Conservation (phyloP, 1,140 invertebrate species). For the Adelges cooleyi region DNA sequence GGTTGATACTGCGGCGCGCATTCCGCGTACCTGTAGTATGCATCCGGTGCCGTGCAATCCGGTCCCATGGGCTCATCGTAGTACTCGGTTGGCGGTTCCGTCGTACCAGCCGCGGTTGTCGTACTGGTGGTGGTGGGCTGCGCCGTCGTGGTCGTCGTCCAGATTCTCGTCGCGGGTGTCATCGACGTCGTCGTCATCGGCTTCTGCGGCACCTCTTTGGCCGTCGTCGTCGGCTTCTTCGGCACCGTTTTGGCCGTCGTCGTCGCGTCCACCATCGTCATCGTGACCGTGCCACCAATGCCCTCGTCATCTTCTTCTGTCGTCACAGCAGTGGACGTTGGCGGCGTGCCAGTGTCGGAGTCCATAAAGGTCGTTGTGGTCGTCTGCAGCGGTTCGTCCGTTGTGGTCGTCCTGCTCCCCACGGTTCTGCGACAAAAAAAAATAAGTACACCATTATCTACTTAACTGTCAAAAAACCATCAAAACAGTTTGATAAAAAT, state of each 20-base stretch:
- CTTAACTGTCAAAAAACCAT: too few relatives aligned
- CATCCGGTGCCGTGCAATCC: not conserved
- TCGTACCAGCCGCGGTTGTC: too few relatives aligned
- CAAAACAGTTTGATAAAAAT: too few relatives aligned
- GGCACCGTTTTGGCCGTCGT: not conserved
- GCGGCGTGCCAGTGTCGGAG: not conserved
- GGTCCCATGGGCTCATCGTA: not conserved
- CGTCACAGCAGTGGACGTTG: not conserved
- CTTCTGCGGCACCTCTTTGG: not conserved
- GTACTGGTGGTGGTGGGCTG: too few relatives aligned
- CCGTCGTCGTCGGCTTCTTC: not conserved
- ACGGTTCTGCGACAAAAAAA: not conserved
- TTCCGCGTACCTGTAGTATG: not conserved
- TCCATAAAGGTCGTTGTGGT: constrained; percentile 6
- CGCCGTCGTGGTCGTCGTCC: too few relatives aligned
- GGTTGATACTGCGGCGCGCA: not conserved
- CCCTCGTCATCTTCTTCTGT: too few relatives aligned
- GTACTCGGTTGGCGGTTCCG: too few relatives aligned
- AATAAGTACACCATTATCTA: too few relatives aligned
- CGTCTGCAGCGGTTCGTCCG: not conserved
- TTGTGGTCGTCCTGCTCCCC: not conserved
- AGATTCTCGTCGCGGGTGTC: not conserved
- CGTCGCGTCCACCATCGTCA: not conserved
- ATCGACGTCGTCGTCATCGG: not conserved
- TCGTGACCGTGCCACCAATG: not conserved